These are phyloP conservation scores for Promerops cafer DNA, from an alignment of 2,113 vertebrate species.

Conservation along the genomic window DNA sequence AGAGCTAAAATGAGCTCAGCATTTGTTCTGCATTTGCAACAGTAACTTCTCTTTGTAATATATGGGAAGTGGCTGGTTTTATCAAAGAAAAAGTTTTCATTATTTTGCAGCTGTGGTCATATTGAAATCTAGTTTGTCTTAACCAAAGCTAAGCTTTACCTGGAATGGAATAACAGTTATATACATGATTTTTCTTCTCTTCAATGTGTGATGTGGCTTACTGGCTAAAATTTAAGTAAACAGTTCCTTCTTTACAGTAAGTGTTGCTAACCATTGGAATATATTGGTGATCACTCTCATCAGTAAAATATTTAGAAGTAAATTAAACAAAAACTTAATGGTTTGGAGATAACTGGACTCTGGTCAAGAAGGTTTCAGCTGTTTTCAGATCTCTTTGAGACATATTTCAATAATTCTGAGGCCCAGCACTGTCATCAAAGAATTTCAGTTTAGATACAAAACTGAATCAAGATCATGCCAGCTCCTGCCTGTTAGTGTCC, in stretches of 20 bases:
- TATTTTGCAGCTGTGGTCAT: neutral
- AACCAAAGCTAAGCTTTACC: neutral
- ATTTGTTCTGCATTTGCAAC: neutral
- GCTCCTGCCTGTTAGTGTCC: neutral
- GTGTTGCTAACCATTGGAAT: neutral
- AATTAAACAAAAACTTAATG: neutral
- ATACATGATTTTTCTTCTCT: neutral
- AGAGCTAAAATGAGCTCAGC: neutral
- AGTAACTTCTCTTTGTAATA: neutral
- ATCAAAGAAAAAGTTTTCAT: neutral
- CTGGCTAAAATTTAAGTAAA: neutral
- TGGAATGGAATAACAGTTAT: neutral
- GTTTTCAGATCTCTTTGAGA: neutral
- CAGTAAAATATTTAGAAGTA: neutral
- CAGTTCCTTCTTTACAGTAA: neutral
- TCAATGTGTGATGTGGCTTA: neutral
- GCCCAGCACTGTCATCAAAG: neutral
- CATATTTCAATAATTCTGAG: neutral
- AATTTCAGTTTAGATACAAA: neutral
- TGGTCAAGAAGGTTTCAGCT: neutral
- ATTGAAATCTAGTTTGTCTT: neutral
- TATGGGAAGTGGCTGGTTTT: neutral
- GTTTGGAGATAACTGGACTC: neutral
- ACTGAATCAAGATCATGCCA: neutral
- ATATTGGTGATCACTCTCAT: neutral